Percentiles rank a stretch among this genome's conserved stretches.
phyloP scores from a whole-genome alignment of 30 jellyfish, hydroid and myxozoan species.

The Aurelia coerulea region DNA sequence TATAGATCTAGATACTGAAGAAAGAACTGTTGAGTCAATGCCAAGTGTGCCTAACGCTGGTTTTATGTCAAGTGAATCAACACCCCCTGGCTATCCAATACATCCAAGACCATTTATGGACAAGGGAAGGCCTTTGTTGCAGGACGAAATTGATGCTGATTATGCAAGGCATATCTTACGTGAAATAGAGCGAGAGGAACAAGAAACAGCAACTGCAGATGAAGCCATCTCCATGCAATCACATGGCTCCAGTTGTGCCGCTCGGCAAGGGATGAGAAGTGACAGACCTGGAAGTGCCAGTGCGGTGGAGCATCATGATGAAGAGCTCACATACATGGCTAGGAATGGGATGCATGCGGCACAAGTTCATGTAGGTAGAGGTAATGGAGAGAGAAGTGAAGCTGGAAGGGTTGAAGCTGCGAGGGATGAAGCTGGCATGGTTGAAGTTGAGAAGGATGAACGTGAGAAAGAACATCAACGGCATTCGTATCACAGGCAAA shows the following conservation, averaged over 20 bases:
- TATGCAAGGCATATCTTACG: not conserved
- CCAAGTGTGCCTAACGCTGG: not conserved
- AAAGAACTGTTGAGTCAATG: not conserved
- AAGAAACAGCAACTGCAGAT: slow-evolving; percentile 15
- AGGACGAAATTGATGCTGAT: not conserved
- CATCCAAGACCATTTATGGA: no score
- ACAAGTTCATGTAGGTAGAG: slow-evolving; percentile 8
- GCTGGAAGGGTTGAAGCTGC: no score
- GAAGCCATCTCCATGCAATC: slow-evolving; percentile 18
- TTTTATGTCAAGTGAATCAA: not conserved
- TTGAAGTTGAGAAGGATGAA: no score
- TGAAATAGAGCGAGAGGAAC: not conserved
- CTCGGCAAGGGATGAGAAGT: slow-evolving; percentile 19
- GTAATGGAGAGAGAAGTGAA: not conserved
- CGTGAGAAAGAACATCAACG: no score
- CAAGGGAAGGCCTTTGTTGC: no score
- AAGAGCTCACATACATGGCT: slow-evolving; percentile 18
- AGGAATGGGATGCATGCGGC: slow-evolving; percentile 31
- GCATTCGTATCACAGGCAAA: no score
- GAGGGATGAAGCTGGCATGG: not conserved
- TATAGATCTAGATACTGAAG: not conserved
- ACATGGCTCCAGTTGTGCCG: slow-evolving; percentile 20
- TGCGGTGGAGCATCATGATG: slow-evolving; percentile 4
- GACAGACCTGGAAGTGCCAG: slow-evolving; percentile 16
- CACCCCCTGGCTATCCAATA: not conserved